Evolutionary conservation across 2,888 invertebrate genomes (phyloP), one percentile per base, ranked within the genome.

Genomic region (Eueremaeus valkanovi): DNA sequence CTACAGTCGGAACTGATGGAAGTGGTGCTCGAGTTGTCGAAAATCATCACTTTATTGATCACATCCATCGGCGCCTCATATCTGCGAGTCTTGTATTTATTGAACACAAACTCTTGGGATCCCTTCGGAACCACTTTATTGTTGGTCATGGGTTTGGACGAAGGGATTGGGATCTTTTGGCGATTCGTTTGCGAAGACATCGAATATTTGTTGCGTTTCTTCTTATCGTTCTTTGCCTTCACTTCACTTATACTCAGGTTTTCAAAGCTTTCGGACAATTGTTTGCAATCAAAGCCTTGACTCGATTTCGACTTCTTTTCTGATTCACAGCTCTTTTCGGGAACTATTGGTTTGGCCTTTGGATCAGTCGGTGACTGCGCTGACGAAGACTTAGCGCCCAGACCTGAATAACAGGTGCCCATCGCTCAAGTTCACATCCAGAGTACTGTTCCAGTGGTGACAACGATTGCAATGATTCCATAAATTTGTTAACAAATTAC

Each of bases 361-460:
- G 33, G 31, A 63, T 63, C 63, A 36, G 33, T 63, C 16, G 63
- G 63, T 5, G 33, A 3, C 2, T 68, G 21, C 1, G 68, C 3
- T 8, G 68, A 21, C 18, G 16, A 13, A 68, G 68, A n/a, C 68
- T 68, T 68, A 68, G 68, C 36, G n/a, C 40, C 24, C 36, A 40
- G 68, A 40, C 68, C 68, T 68, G 68, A 68, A 68, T 68, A 68
- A 40, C 68, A 68, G 42, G 68, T 16, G 21, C 68, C 68, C 68
- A 68, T 68, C 33, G n/a, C 31, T 61, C 31, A 1, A 16, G 61
- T 31, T 61, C 24, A 55, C 55, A 55, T 55, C 11, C 0, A 55
- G 33, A 33, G 3, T 16, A 33, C 61, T 61, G n/a, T 31, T 33
- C 31, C 61, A 61, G 31, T 61, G 24, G 27, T 55, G n/a, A n/a